Conservation (phyloP, 2,888 invertebrate genomes). For the Meteorus colon region DNA sequence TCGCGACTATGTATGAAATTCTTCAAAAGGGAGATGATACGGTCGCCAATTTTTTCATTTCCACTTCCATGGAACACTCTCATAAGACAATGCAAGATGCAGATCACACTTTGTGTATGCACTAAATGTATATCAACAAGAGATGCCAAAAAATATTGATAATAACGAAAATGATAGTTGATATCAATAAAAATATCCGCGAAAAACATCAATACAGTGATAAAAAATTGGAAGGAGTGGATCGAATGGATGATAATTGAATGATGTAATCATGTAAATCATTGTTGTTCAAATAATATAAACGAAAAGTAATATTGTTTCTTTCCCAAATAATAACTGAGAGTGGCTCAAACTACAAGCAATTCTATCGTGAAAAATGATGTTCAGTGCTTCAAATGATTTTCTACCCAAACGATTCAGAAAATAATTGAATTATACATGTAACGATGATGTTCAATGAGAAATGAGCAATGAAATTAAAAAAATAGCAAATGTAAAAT, state of each 20-base stretch:
- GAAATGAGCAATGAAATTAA: constrained; percentile 36
- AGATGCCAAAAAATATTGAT: background rate
- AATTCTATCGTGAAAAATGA: constrained; percentile 46
- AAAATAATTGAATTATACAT: constrained; percentile 40
- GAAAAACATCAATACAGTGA: too few species aligned
- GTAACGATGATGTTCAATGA: constrained; percentile 25
- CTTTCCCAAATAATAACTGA: constrained; percentile 42
- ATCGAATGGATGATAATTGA: too few species aligned
- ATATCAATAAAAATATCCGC: too few species aligned
- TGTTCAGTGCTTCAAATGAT: constrained; percentile 47
- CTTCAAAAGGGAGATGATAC: background rate
- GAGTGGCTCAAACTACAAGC: constrained; percentile 55
- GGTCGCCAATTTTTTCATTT: background rate
- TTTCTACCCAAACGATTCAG: constrained; percentile 38
- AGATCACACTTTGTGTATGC: constrained; percentile 52
- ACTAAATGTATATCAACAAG: constrained; percentile 36
- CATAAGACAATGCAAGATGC: constrained; percentile 52
- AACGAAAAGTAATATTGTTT: constrained; percentile 8
- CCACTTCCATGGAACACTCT: background rate
- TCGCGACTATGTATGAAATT: constrained; percentile 44
- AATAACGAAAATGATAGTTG: too few species aligned
- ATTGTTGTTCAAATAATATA: background rate
- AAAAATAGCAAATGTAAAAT: constrained; percentile 33
- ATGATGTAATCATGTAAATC: too few species aligned
- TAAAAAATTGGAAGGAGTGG: too few species aligned